Base-by-base conservation (phyloP, 2,888 invertebrate genomes). In the Nemapogon koenigi region DNA sequence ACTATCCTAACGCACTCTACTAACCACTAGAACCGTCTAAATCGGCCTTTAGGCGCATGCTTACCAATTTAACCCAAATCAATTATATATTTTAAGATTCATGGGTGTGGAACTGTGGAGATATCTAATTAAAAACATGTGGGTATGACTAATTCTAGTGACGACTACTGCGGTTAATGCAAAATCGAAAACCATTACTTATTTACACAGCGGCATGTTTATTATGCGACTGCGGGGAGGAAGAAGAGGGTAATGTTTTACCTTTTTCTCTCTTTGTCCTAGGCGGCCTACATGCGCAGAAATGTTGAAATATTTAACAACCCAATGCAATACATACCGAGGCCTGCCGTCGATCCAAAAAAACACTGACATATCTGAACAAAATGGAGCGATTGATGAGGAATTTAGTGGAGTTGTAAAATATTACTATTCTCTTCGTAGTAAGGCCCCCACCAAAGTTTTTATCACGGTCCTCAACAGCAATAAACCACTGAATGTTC, bases 401-500 rank as follows among this genome's bases (percentile, higher is more conserved):
- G 65, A 62, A 62, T 66, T 73, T 71, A 72, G 70, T 69, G 62
- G 57, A 75, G 72, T 79, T 65, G 78, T 79, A 79, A 75, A 78
- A 73, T 67, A 70, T 67, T 78, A 75, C 76, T 76, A 78, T n/a
- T 75, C 68, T 66, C 72, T 60, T 61, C 69, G 79, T 79, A 80
- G 79, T 80, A 79, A 69, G 69, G 73, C 69, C 78, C 79, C 78
- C 76, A 66, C 75, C 75, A 66, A 50, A 36, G 38, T 62, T 62
- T 64, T 64, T 65, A 69, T 67, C 62, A n/a, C n/a, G 57, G 62
- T 63, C 59, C 59, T 70, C 65, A 67, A 59, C 61, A 60, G 64
- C 59, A 16, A 52, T 41, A 54, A 53, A 64, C 62, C 53, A 57
- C 57, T 59, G 18, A n/a, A n/a, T 62, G 52, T 62, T 68, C 67